Percentiles rank a stretch among this genome's conserved stretches.
phyloP scores from a whole-genome alignment of 2,888 invertebrate genomes.

The Rhodophaea formosa region DNA sequence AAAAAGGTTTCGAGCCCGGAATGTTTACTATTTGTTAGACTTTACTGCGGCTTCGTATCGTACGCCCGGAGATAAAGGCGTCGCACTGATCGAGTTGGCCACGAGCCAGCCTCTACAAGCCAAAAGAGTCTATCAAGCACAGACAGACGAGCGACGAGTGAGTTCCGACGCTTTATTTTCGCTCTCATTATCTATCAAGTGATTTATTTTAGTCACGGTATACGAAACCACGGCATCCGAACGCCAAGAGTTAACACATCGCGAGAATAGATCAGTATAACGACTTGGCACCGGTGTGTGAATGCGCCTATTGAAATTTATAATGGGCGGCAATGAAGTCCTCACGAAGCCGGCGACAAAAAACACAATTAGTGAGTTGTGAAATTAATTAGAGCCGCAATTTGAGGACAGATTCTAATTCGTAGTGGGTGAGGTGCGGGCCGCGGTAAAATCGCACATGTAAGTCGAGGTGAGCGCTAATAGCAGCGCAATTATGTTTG shows the following conservation, averaged over 20 bases:
- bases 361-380: constrained; percentile 57
- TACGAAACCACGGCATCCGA: constrained; percentile 54
- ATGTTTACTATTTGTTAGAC: constrained; percentile 42
- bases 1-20: constrained; percentile 36
- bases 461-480: constrained; percentile 54
- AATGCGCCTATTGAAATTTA: constrained; percentile 53
- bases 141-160: constrained; percentile 66
- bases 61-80: constrained; percentile 45
- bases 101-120: constrained; percentile 51
- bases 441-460: constrained; percentile 46
- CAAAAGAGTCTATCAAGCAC: constrained; percentile 59
- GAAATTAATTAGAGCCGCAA: constrained; percentile 57
- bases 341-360: constrained; percentile 56
- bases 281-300: constrained; percentile 59
- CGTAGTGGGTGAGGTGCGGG: constrained; percentile 38
- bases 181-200: constrained; percentile 77
- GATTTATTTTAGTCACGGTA: constrained; percentile 70
- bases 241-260: constrained; percentile 62
- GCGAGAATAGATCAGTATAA: constrained; percentile 66
- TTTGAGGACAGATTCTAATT: constrained; percentile 56
- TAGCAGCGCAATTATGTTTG: constrained; percentile 42
- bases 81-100: constrained; percentile 65
- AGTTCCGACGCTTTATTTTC: constrained; percentile 74
- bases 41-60: constrained; percentile 15
- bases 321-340: constrained; percentile 64